phyloP scores from a whole-genome alignment of 53 echinoderm and acorn worm species.

The Paracentrotus lividus region DNA sequence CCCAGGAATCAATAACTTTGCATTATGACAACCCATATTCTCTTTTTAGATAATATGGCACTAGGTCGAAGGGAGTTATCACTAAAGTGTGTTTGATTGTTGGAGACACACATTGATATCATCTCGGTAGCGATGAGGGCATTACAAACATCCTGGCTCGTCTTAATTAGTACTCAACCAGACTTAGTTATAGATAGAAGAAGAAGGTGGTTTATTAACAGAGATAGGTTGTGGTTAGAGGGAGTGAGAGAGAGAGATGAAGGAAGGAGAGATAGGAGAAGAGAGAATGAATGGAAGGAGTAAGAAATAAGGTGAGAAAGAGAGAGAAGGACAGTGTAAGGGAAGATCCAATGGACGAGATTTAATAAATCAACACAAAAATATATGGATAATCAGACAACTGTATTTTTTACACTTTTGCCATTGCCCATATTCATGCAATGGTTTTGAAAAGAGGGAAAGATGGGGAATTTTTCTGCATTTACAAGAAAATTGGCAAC shows the following conservation, averaged over 20 bases:
- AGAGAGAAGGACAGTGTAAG: background rate
- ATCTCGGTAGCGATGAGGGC: conserved; percentile 43
- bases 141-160: conserved; percentile 22
- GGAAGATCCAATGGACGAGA: background rate
- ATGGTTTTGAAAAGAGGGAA: background rate
- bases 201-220: background rate
- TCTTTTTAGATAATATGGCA: background rate
- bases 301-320: background rate
- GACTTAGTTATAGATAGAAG: background rate
- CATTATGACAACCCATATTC: background rate
- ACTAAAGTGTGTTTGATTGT: conserved; percentile 19
- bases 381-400: background rate
- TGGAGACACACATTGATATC: conserved; percentile 15
- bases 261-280: background rate
- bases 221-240: background rate
- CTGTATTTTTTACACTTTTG: background rate
- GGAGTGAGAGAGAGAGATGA: background rate
- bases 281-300: background rate
- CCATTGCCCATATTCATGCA: background rate
- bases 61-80: conserved; percentile 8
- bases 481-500: background rate
- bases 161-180: conserved; percentile 12
- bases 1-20: background rate
- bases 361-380: background rate
- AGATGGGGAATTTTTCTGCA: background rate